Evolutionary conservation across 1,140 invertebrate species (phyloP).

Genomic region (Acyrthosiphon pisum): DNA sequence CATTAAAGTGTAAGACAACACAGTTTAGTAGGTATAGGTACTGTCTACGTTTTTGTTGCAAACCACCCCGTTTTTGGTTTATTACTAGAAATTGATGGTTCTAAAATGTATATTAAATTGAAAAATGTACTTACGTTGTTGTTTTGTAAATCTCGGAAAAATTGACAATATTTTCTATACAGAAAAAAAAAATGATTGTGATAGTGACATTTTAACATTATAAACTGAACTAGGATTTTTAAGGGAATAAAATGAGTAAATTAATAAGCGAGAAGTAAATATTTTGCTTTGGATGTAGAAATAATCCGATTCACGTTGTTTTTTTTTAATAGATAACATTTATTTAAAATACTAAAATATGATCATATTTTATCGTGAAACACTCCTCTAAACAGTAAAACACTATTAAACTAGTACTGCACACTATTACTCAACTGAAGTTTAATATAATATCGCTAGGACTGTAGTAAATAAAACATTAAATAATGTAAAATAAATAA

Average conservation of each 20-base stretch:
- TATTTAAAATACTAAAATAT: too few relatives aligned
- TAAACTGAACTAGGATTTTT: background rate
- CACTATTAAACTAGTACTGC: too few relatives aligned
- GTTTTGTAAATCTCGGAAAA: background rate
- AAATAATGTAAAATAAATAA: too few relatives aligned
- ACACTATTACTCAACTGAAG: too few relatives aligned
- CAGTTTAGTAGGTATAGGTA: too few relatives aligned
- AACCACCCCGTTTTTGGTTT: too few relatives aligned
- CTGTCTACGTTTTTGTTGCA: background rate
- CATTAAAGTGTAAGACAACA: background rate
- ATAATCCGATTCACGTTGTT: background rate
- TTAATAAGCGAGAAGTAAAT: too few relatives aligned
- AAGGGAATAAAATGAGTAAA: too few relatives aligned
- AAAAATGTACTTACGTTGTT: background rate
- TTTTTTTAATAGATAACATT: background rate
- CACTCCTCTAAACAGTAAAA: too few relatives aligned
- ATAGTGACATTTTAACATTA: background rate
- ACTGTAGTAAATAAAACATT: too few relatives aligned
- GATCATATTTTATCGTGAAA: too few relatives aligned
- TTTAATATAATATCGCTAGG: too few relatives aligned
- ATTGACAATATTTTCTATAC: background rate
- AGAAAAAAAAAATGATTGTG: background rate
- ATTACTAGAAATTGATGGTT: background rate
- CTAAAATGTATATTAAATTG: background rate
- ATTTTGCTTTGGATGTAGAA: background rate